These are phyloP conservation scores for Hyaena hyaena DNA, from an alignment of 2,113 vertebrate genomes.

Conservation along the genomic window DNA sequence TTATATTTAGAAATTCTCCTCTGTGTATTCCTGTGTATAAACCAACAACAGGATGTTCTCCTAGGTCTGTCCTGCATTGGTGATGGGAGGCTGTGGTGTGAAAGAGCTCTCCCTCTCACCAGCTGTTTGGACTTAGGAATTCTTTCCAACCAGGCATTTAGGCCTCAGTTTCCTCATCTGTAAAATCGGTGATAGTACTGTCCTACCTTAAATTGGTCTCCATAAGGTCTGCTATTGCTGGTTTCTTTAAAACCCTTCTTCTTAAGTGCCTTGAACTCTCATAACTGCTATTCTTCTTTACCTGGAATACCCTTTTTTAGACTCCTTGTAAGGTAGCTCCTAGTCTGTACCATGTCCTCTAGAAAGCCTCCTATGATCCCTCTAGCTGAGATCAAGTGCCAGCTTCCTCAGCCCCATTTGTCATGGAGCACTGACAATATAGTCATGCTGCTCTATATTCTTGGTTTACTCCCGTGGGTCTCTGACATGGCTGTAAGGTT, in stretches of 20 bases:
- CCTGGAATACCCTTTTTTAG: neutral
- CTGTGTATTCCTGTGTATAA: neutral
- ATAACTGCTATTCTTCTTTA: neutral
- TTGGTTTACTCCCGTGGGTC: neutral
- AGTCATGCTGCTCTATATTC: neutral
- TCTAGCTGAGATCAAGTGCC: neutral
- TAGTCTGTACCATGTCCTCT: neutral
- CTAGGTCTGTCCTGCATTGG: neutral
- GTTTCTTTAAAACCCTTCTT: neutral
- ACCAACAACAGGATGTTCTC: neutral
- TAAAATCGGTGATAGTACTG: neutral
- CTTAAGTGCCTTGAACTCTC: neutral
- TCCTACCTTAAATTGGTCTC: neutral
- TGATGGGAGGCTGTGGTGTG: fast-evolving
- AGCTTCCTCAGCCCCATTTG: neutral
- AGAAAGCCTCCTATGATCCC: neutral
- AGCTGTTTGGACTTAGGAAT: neutral
- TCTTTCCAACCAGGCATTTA: neutral
- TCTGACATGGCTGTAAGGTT: neutral
- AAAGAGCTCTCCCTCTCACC: neutral
- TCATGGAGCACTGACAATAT: neutral
- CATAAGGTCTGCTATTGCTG: neutral
- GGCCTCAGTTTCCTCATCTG: neutral
- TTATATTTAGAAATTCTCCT: too few relatives aligned
- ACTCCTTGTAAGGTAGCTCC: neutral